Evolutionary conservation across 2,888 invertebrate species (phyloP), one percentile per base, ranked within the genome.

Genomic region (Lithophane semibrunnea): DNA sequence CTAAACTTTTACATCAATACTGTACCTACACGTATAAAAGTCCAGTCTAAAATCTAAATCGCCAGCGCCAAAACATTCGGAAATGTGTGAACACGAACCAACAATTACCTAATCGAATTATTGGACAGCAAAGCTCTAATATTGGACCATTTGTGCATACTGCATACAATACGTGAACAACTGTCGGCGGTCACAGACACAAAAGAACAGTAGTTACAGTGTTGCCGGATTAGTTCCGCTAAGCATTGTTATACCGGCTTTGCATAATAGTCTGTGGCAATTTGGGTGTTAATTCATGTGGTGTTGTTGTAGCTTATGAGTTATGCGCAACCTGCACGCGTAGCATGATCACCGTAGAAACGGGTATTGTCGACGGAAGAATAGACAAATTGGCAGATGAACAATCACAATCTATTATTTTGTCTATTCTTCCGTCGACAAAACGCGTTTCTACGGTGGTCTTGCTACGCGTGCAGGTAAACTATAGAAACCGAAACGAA

Each of bases 61-160:
- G 9, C n/a, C 29, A 67, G 37, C 37, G 12, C 13, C 47, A 21
- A 67, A 60, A 72, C 61, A 61, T 68, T 47, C 49, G 13, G 52
- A 72, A 82, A 84, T 75, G 78, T 52, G 54, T 49, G 44, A 78
- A 70, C 83, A 78, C 72, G 83, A 84, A 60, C 29, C 54, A 82
- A 82, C 85, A 84, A 78, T 84, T 84, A 82, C 42, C 18, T 82
- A 84, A 84, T 84, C 69, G 82, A 82, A 84, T 82, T 78, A 83
- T 84, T 78, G 68, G 72, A 66, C 71, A 75, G 71, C 81, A 71
- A 69, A 66, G 85, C 72, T 75, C 65, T 72, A 74, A 84, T 77
- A 77, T 77, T 81, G 71, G 58, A 67, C n/a, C 78, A 77, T 84
- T 84, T 77, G 78, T 78, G 84, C 83, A 77, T 56, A 16, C 66